These are phyloP conservation scores for Chrysolina oricalcia DNA, from an alignment of 2,888 invertebrate species.

Conservation along the genomic window DNA sequence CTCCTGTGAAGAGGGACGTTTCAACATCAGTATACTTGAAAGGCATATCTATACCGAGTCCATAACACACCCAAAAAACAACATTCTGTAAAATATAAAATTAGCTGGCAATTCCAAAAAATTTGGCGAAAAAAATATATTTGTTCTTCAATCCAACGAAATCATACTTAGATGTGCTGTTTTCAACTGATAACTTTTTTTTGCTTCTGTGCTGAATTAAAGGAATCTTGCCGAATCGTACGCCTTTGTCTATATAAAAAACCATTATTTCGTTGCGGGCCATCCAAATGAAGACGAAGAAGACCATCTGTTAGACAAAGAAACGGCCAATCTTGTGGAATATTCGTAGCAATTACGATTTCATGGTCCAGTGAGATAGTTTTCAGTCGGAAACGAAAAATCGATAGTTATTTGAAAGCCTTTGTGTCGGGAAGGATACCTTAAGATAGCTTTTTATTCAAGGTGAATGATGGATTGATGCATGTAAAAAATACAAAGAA, in stretches of 20 bases:
- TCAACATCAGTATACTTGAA: no score
- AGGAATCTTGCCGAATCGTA: not conserved
- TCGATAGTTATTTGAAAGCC: conserved; percentile 39
- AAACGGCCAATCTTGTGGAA: conserved; percentile 33
- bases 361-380: conserved; percentile 46
- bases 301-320: conserved; percentile 23
- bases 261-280: not conserved
- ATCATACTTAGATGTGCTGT: no score
- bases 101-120: no score
- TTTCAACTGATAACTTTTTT: no score
- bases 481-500: not conserved
- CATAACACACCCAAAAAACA: no score
- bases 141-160: no score
- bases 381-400: conserved; percentile 45
- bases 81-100: no score
- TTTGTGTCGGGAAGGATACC: conserved; percentile 28
- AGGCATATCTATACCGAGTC: no score
- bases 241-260: conserved; percentile 25
- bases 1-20: no score
- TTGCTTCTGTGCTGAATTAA: not conserved
- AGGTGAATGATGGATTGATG: not conserved
- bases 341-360: conserved; percentile 48
- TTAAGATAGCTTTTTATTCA: conserved; percentile 35
- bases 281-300: conserved; percentile 12
- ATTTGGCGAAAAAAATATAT: no score